Percentiles rank a stretch among this genome's conserved stretches.
These are phyloP conservation scores for Telenomus remus DNA, from an alignment of 1,140 invertebrate species.

Conservation along the genomic window DNA sequence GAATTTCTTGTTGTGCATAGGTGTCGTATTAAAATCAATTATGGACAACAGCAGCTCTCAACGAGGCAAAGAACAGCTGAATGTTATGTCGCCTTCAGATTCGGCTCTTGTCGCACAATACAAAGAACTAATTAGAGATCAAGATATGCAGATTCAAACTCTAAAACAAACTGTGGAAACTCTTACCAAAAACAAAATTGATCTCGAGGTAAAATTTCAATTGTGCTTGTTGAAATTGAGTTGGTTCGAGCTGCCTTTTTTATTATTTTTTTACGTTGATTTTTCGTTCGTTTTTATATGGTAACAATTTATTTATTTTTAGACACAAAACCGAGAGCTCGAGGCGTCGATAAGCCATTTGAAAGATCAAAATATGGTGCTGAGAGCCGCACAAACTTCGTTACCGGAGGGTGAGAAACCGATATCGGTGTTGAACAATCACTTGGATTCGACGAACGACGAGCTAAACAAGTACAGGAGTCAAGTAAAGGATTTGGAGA, in stretches of 20 bases:
- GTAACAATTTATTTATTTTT: slow-evolving; percentile 33
- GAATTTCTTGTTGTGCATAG: slow-evolving; percentile 43
- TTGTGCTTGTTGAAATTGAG: slow-evolving; percentile 13
- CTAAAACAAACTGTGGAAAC: slow-evolving; percentile 77
- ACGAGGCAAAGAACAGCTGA: slow-evolving; percentile 65
- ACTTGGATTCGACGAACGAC: slow-evolving; percentile 54
- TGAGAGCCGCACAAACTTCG: slow-evolving; percentile 81
- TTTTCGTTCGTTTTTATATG: neutral
- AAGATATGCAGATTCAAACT: slow-evolving; percentile 84
- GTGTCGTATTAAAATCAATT: slow-evolving; percentile 78
- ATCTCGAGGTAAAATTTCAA: slow-evolving; percentile 74
- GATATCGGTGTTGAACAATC: slow-evolving; percentile 27
- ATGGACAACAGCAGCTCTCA: slow-evolving; percentile 63
- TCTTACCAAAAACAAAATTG: slow-evolving; percentile 75
- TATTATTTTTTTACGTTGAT: neutral
- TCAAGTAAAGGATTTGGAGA: slow-evolving; percentile 64
- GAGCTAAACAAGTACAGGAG: slow-evolving; percentile 65
- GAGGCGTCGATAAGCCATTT: slow-evolving; percentile 84
- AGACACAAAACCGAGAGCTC: slow-evolving; percentile 83
- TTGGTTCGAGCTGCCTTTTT: slow-evolving; percentile 1
- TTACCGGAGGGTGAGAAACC: slow-evolving; percentile 47
- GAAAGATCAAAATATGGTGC: slow-evolving; percentile 90
- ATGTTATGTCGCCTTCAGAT: slow-evolving; percentile 71
- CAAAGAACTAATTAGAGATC: slow-evolving; percentile 92
- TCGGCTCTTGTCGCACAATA: slow-evolving; percentile 84